These are phyloP conservation scores for Phymorhynchus buccinoides DNA, from an alignment of 1,140 invertebrate species.

Conservation along the genomic window DNA sequence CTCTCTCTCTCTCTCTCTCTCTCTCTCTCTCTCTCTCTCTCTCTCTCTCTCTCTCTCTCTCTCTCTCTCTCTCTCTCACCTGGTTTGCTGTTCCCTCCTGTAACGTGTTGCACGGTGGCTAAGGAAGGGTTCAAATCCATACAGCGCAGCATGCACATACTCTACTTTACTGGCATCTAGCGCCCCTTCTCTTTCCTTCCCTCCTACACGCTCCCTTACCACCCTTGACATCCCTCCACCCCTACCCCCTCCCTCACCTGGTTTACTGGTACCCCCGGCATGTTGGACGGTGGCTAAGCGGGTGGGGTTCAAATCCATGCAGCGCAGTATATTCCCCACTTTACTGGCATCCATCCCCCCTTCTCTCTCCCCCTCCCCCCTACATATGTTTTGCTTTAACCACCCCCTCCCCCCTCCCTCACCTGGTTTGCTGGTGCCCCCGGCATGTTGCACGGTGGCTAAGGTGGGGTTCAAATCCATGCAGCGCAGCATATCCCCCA, in stretches of 20 bases:
- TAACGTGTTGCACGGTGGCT: too few relatives aligned
- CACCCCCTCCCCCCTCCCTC: conserved; percentile 53
- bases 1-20: too few relatives aligned
- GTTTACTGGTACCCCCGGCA: conserved; percentile 94
- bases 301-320: conserved; percentile 94
- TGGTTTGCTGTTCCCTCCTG: too few relatives aligned
- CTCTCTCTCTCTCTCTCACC: too few relatives aligned
- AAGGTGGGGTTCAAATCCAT: conserved; percentile 94
- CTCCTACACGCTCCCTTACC: background rate
- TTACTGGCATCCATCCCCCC: conserved; percentile 66
- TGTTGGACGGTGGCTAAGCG: conserved; percentile 88
- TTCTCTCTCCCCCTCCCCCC: background rate
- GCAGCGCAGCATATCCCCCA: conserved; percentile 91
- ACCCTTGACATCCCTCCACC: too few relatives aligned
- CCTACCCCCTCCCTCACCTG: conserved; percentile 78
- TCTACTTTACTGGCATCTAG: too few relatives aligned
- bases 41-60: too few relatives aligned
- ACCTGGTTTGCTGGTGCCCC: conserved; percentile 95
- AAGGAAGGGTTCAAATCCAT: too few relatives aligned
- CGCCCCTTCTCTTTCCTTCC: too few relatives aligned
- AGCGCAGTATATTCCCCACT: conserved; percentile 89
- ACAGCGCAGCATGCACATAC: too few relatives aligned
- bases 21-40: too few relatives aligned
- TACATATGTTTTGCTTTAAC: background rate
- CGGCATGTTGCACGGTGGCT: conserved; percentile 90